Evolutionary conservation across 2,888 invertebrate genomes (phyloP), one percentile per base, ranked within the genome.

Genomic region (Oconnorella tubifera): DNA sequence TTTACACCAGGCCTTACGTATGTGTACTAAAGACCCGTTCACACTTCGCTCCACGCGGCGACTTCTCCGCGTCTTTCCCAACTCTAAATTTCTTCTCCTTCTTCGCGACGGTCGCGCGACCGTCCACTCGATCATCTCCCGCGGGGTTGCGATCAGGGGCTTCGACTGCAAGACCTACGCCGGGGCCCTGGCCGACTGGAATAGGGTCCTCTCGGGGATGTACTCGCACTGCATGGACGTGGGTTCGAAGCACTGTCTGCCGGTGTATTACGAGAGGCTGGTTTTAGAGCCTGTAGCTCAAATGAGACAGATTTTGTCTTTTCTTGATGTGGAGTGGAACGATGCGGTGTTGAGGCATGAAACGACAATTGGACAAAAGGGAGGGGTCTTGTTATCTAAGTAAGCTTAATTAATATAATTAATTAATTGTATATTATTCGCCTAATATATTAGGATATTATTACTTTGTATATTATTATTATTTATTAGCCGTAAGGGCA

Each of bases 21-120:
- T 97, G 70, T 98, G 97, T 86, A 98, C 97, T 86, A 98, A 98
- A 84, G 97, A 98, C 84, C 97, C 97, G 60, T 88, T 97, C 72
- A 94, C 95, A 66, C 87, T 97, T 73, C 96, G 97, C 84, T 97
- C 97, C 59, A 92, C 93, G 80, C 90, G 94, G 14, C 29, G 50
- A 28, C 63, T 67, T 25, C 33, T 53, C 29, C 31, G 49, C 10
- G 40, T 67, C 66, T 99, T 99, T 84, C 98, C 98, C 57, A 93
- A 95, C 81, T 91, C 96, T 66, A 97, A 96, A 84, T 99, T 96
- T 84, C 87, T 99, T 75, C 92, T 98, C 83, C 96, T 98, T 95
- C 89, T 98, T 75, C 89, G 99, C 70, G 99, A 99, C 83, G 98
- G 98, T 31, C 88, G 99, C 70, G 99, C 98, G 69, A 96, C 96